Evolutionary conservation across 2,888 invertebrate species (phyloP), one percentile per base, ranked within the genome.

Genomic region (Bellardia pandia): DNA sequence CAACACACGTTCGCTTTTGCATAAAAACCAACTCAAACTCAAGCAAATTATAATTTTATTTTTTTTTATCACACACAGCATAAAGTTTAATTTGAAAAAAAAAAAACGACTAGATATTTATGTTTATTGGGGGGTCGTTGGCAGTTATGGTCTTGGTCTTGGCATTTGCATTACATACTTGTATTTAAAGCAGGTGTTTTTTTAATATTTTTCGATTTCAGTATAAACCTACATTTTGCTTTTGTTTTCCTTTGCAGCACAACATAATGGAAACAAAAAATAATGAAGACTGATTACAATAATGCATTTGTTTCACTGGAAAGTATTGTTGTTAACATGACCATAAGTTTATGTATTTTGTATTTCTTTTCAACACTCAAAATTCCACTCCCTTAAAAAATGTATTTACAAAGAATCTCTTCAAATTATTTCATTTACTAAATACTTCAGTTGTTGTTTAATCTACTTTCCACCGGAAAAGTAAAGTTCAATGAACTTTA

Each of bases 121-220:
- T 45, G 45, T 69, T 69, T 33, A 14, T 60, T 69, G n/a, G 45
- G 48, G 33, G 16, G 69, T 5, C 37, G 33, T 37, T 13, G 13
- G 37, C 14, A 37, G 14, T 16, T 23, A 23, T 23, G 23, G 23
- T 23, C 23, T 23, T 7, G 37, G 9, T 37, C 16, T 60, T 37
- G n/a, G 7, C 33, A 16, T 68, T 66, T 68, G 56, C 42, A 56
- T 23, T 23, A 23, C 23, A 23, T 23, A 23, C 1, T 23, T 68
- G 23, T 13, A 45, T 45, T 45, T 51, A 42, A 33, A 58, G 68
- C 78, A 78, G 78, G 78, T 78, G 68, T 68, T 78, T n/a, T 58
- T 58, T 45, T 68, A 33, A 6, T 6, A 4, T 6, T 37, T 14
- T 53, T 9, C 9, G n/a, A 16, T 53, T 53, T 53, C 3, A 45